phyloP scores from a whole-genome alignment of 2,888 invertebrate genomes.

The Lomographa bimaculata region DNA sequence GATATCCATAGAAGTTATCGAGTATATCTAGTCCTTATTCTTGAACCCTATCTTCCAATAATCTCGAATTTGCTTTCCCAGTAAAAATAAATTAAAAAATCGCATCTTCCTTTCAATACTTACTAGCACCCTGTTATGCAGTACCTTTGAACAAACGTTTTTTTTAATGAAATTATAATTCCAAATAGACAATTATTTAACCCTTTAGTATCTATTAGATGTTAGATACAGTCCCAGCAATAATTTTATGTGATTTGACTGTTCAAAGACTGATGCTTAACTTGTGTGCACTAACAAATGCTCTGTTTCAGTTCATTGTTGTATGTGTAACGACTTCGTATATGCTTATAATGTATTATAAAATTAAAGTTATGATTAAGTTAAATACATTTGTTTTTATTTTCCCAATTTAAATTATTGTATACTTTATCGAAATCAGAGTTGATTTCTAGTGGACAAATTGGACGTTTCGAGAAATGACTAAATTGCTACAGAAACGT shows the following conservation, averaged over 20 bases:
- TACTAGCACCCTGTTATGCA: slow-evolving; percentile 23
- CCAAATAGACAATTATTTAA: slow-evolving; percentile 26
- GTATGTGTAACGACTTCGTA: slow-evolving; percentile 35
- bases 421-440: too few species aligned
- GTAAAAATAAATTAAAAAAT: slow-evolving; percentile 4
- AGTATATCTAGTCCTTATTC: slow-evolving; percentile 15
- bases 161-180: slow-evolving; percentile 5
- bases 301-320: slow-evolving; percentile 43
- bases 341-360: slow-evolving; percentile 34
- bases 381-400: slow-evolving; percentile 7
- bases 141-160: slow-evolving; percentile 22
- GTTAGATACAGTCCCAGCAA: slow-evolving; percentile 65
- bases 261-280: slow-evolving; percentile 73
- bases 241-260: slow-evolving; percentile 76
- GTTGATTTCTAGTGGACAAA: too few species aligned
- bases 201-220: slow-evolving; percentile 31
- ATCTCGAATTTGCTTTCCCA: slow-evolving; percentile 9
- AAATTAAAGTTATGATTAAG: slow-evolving; percentile 32
- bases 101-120: slow-evolving; percentile 11
- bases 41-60: slow-evolving; percentile 16
- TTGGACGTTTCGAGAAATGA: too few species aligned
- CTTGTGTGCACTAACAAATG: slow-evolving; percentile 62
- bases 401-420: too few species aligned
- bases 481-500: too few species aligned
- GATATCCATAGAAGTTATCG: slow-evolving; percentile 17